Percentiles rank a stretch among this genome's conserved stretches.
phyloP scores from a whole-genome alignment of 2,888 invertebrate species.

The Neria commutata region DNA sequence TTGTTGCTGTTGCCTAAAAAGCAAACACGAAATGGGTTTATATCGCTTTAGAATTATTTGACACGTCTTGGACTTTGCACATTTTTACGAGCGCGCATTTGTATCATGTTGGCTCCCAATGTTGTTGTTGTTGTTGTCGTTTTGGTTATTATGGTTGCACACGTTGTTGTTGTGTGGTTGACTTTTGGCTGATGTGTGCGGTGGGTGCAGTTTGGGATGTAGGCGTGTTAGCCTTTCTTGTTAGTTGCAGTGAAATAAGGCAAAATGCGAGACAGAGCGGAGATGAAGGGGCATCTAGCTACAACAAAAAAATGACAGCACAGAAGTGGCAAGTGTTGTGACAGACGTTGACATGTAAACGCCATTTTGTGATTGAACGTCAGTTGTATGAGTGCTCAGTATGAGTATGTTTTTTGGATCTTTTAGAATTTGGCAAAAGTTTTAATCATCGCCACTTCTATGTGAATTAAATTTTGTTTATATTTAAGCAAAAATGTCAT shows the following conservation, averaged over 20 bases:
- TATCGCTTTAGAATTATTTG: slow-evolving; percentile 58
- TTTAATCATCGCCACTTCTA: no score
- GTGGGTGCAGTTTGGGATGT: background rate
- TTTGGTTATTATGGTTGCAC: background rate
- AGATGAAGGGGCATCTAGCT: background rate
- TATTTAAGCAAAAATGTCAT: no score
- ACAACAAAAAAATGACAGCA: background rate
- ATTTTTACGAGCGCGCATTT: slow-evolving; percentile 47
- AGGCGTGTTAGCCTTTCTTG: slow-evolving; percentile 4
- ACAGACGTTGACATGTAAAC: slow-evolving; percentile 57
- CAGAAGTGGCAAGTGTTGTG: slow-evolving; percentile 31
- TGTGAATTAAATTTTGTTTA: no score
- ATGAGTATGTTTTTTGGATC: no score
- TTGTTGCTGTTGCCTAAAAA: slow-evolving; percentile 15
- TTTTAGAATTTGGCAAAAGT: no score
- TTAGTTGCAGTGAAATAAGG: background rate
- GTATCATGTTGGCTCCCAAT: background rate
- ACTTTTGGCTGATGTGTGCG: background rate
- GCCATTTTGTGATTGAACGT: slow-evolving; percentile 59
- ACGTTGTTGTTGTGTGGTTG: background rate
- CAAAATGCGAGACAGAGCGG: background rate
- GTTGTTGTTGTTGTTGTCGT: background rate
- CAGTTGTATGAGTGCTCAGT: no score
- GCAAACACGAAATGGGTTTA: slow-evolving; percentile 58
- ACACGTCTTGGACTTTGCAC: slow-evolving; percentile 54